phyloP scores from a whole-genome alignment of 2,797 vertebrate species.

The Chelon labrosus region DNA sequence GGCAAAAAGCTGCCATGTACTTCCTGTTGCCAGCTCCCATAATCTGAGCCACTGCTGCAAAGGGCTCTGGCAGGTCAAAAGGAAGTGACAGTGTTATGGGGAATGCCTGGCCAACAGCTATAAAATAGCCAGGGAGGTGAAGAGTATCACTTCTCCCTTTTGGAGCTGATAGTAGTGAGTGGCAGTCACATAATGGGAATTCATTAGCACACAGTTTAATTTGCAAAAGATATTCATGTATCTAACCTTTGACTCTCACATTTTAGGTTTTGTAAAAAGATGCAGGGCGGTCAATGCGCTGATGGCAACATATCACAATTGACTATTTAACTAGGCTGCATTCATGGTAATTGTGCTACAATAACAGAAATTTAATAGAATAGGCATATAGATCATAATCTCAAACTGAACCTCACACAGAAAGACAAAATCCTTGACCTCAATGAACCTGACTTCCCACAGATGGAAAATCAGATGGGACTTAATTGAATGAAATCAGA shows the following conservation, averaged over 20 bases:
- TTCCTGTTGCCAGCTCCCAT: slow-evolving; percentile 43
- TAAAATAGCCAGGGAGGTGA: slow-evolving; percentile 57
- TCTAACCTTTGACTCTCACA: slow-evolving; percentile 19
- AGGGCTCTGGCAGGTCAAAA: slow-evolving; percentile 68
- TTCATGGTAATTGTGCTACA: slow-evolving; percentile 23
- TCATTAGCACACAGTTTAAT: slow-evolving; percentile 33
- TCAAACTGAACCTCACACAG: slow-evolving; percentile 42
- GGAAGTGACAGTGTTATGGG: slow-evolving; percentile 68
- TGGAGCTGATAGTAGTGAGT: slow-evolving; percentile 45
- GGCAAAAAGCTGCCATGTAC: slow-evolving; percentile 49
- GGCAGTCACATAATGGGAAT: slow-evolving; percentile 29
- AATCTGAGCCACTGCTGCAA: slow-evolving; percentile 46
- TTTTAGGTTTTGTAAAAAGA: slow-evolving; percentile 12
- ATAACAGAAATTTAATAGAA: slow-evolving; percentile 26
- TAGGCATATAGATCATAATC: slow-evolving; percentile 17
- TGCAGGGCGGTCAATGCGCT: background rate
- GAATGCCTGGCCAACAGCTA: slow-evolving; percentile 51
- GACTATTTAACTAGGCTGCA: slow-evolving; percentile 7
- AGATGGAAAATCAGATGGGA: slow-evolving; percentile 57
- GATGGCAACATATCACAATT: slow-evolving; percentile 23
- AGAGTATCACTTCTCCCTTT: slow-evolving; percentile 58
- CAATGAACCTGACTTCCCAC: slow-evolving; percentile 49
- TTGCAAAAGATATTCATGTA: slow-evolving; percentile 11
- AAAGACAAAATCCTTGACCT: slow-evolving; percentile 41
- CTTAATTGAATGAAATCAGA: slow-evolving; percentile 57